Percentiles rank a stretch among this genome's conserved stretches.
Conservation (phyloP, 2,888 invertebrate genomes). For the Thecocarcelia acutangulata region DNA sequence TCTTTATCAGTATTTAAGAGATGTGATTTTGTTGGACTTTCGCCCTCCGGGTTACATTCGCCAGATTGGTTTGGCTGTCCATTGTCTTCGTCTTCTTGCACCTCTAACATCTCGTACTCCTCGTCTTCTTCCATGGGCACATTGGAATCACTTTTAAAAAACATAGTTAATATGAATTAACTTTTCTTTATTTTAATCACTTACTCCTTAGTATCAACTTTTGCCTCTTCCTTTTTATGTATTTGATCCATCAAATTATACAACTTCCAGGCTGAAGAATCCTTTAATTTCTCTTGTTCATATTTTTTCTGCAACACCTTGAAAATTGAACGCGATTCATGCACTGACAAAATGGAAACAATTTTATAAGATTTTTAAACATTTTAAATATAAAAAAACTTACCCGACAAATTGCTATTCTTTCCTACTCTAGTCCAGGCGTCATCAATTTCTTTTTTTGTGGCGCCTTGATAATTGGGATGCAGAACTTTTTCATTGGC, state of each 20-base stretch:
- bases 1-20: conserved; percentile 76
- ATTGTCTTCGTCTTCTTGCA: conserved; percentile 78
- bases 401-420: conserved; percentile 79
- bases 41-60: conserved; percentile 76
- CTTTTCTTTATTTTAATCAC: conserved; percentile 52
- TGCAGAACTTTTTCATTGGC: conserved; percentile 78
- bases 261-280: conserved; percentile 78
- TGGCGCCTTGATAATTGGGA: conserved; percentile 75
- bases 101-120: conserved; percentile 80
- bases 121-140: conserved; percentile 77
- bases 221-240: conserved; percentile 72
- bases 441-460: conserved; percentile 78
- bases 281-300: conserved; percentile 78
- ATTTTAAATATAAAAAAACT: not conserved
- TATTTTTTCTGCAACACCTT: conserved; percentile 80
- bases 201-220: conserved; percentile 74
- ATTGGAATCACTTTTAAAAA: conserved; percentile 72
- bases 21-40: conserved; percentile 75
- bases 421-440: conserved; percentile 80
- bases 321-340: conserved; percentile 80
- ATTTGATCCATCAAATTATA: conserved; percentile 79
- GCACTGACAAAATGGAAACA: conserved; percentile 71
- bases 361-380: not conserved
- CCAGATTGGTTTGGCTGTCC: conserved; percentile 65
- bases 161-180: not conserved